phyloP scores from a whole-genome alignment of 1,140 invertebrate species.

The Trachymyrmex septentrionalis region DNA sequence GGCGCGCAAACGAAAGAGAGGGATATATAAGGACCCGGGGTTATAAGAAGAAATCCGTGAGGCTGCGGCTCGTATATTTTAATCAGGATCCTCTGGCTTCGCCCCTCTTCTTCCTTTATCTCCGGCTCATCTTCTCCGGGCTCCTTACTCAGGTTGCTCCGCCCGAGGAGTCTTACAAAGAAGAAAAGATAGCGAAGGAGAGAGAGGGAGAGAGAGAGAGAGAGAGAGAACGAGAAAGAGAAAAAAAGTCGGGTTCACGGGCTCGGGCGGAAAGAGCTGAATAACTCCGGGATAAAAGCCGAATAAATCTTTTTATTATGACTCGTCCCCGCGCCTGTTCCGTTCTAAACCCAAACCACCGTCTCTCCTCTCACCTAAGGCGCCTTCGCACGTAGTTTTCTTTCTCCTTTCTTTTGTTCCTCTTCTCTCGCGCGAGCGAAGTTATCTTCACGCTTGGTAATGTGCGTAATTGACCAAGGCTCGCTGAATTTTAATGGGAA shows the following conservation, averaged over 20 bases:
- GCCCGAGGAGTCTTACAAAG: constrained; percentile 82
- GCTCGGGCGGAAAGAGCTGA: constrained; percentile 85
- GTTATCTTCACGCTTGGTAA: constrained; percentile 15
- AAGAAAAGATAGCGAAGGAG: constrained; percentile 43
- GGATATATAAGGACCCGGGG: constrained; percentile 73
- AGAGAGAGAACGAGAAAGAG: constrained; percentile 60
- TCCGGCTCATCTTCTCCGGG: constrained; percentile 67
- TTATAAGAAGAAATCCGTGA: constrained; percentile 84
- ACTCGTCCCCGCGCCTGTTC: constrained; percentile 82
- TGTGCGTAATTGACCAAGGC: constrained; percentile 12
- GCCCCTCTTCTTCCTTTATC: constrained; percentile 71
- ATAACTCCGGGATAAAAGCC: constrained; percentile 86
- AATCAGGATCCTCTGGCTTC: constrained; percentile 81
- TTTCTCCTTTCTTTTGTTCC: constrained; percentile 51
- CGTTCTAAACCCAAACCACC: constrained; percentile 72
- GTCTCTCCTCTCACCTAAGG: constrained; percentile 66
- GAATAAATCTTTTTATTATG: constrained; percentile 87
- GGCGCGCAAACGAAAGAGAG: constrained; percentile 5
- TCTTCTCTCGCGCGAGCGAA: constrained; percentile 29
- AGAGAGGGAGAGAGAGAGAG: background rate
- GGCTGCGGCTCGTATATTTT: constrained; percentile 85
- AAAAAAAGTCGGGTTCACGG: constrained; percentile 74
- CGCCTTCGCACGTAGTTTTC: constrained; percentile 73
- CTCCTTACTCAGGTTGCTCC: constrained; percentile 70
- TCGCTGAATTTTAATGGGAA: constrained; percentile 24